Conservation (phyloP, 2,113 vertebrate species). For the Urocitellus parryii region DNA sequence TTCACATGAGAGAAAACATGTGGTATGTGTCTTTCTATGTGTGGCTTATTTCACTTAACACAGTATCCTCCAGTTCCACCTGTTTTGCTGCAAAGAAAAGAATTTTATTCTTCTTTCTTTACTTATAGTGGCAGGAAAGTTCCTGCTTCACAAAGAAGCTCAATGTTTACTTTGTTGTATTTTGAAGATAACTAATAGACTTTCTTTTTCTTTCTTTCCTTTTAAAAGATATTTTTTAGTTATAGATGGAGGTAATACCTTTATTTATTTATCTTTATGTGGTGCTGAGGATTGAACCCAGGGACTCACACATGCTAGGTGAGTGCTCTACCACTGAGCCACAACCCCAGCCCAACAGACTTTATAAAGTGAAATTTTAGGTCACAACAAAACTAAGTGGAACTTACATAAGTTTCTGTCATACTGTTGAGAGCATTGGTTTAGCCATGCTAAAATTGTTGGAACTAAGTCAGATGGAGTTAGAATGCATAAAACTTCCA, state of each 20-base stretch:
- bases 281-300: too few species aligned
- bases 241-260: too few species aligned
- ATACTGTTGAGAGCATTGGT: background rate
- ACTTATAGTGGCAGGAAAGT: background rate
- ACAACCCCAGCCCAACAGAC: too few species aligned
- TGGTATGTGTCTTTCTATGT: background rate
- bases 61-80: too few species aligned
- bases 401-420: background rate
- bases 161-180: background rate
- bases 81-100: background rate
- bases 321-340: too few species aligned
- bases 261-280: too few species aligned
- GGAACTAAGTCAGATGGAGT: background rate
- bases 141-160: background rate
- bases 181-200: background rate
- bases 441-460: background rate
- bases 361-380: constrained; percentile 5
- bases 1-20: background rate
- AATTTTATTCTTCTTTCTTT: background rate
- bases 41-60: too few species aligned
- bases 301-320: too few species aligned
- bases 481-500: background rate
- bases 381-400: background rate
- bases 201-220: background rate
- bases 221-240: too few species aligned